Conservation (phyloP, 2,888 invertebrate species). For the Campaea margaritaria region DNA sequence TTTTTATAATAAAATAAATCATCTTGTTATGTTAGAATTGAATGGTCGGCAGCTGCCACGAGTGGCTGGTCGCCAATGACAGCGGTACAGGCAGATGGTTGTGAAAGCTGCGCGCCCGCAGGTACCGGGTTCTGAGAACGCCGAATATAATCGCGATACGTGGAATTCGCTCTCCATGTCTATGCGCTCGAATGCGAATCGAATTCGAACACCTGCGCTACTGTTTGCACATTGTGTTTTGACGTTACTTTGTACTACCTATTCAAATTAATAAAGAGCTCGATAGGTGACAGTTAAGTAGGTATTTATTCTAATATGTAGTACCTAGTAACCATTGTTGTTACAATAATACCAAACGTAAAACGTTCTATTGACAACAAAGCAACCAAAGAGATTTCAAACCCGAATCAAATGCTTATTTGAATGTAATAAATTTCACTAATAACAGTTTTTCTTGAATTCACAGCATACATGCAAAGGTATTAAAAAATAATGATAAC, state of each 20-base stretch:
- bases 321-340: no score
- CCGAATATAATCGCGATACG: slow-evolving; percentile 82
- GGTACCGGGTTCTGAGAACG: slow-evolving; percentile 81
- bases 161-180: slow-evolving; percentile 74
- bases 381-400: no score
- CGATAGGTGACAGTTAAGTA: no score
- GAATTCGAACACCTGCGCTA: slow-evolving; percentile 70
- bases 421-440: no score
- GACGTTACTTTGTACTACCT: not conserved
- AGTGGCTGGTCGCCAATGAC: slow-evolving; percentile 56
- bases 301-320: no score
- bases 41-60: slow-evolving; percentile 52
- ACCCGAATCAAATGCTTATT: no score
- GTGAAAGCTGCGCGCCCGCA: slow-evolving; percentile 74
- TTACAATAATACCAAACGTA: no score
- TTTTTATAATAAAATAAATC: slow-evolving; percentile 3
- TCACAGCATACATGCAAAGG: no score
- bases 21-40: slow-evolving; percentile 37
- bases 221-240: slow-evolving; percentile 2
- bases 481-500: no score
- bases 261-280: no score
- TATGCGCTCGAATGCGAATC: slow-evolving; percentile 61
- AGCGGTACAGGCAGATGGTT: slow-evolving; percentile 74
- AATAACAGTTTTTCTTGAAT: no score
- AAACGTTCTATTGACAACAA: no score